Base-by-base conservation (phyloP, 2,888 invertebrate species). In the Melanostoma scalare region DNA sequence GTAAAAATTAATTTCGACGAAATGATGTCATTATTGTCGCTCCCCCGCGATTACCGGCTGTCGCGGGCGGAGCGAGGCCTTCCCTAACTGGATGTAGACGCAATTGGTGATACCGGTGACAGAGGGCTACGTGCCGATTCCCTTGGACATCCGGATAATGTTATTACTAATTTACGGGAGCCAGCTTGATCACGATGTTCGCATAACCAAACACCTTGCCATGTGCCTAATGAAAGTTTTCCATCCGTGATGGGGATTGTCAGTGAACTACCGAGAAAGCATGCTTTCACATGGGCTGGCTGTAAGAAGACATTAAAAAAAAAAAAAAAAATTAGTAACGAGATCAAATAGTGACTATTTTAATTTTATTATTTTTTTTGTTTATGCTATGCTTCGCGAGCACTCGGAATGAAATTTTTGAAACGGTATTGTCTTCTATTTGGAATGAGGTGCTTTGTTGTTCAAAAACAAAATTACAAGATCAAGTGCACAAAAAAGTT, bases 131-230 rank as follows among this genome's bases (percentile, higher is more conserved):
- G 95, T 87, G 95, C 95, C 86, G 96, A 95, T 85, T 96, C 96
- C 87, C 96, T 94, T 90, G 96, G 94, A 92, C 97, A 97, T 85
- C 97, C 97, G 88, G 97, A 97, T 92, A 97, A 93, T 87, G 97
- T 97, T 91, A 97, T 96, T 89, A 96, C 95, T 90, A 94, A 92
- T 94, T 97, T 97, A 89, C 97, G 94, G 91, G 97, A 97, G 89
- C 98, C 97, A 87, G 98, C 98, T 91, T 96, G 96, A 93, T 98
- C 97, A 90, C 99, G 95, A 93, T 99, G 99, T 92, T 99, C 99
- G 92, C 98, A 98, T 88, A 99, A 94, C 98, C 98, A 99, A 87
- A 99, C 96, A 86, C 99, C 98, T 93, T 98, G 98, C 98, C 98
- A 99, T 88, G 97, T 98, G 88, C 98, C 98, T 89, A 98, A 93